A percentile compares a stretch with the other conserved stretches of the same genome.
Conservation (phyloP, 2,888 invertebrate genomes). For the Yponomeuta cagnagella region DNA sequence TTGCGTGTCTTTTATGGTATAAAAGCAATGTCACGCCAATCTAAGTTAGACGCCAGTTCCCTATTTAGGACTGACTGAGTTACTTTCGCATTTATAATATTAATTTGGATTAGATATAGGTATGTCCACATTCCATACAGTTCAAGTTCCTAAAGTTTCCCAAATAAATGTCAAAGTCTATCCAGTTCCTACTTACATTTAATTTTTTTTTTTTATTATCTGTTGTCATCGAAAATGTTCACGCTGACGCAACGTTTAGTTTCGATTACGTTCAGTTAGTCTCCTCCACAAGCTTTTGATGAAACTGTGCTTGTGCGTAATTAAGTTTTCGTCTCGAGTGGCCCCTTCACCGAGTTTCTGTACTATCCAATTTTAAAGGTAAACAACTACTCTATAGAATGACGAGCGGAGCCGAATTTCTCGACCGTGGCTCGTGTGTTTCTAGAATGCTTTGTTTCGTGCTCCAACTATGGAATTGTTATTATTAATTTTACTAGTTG, state of each 20-base stretch:
- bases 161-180: no score
- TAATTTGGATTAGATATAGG: no score
- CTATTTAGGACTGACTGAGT: no score
- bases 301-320: not conserved
- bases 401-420: conserved; percentile 2
- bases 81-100: no score
- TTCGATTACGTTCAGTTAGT: not conserved
- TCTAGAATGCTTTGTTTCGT: conserved; percentile 5
- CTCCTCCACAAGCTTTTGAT: not conserved
- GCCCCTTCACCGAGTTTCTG: not conserved
- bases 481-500: not conserved
- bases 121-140: no score
- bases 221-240: not conserved
- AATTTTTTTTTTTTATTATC: not conserved
- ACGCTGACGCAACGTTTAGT: not conserved
- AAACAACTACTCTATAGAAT: conserved; percentile 4
- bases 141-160: no score
- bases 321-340: not conserved
- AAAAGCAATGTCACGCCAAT: no score
- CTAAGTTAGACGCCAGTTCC: no score
- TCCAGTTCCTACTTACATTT: no score
- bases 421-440: not conserved
- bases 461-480: not conserved
- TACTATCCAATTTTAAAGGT: conserved; percentile 9
- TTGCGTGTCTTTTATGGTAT: no score